Percentiles rank a stretch among this genome's conserved stretches.
These are phyloP conservation scores for Pelvicachromis taeniatus DNA, from an alignment of 2,113 vertebrate genomes.

Conservation along the genomic window DNA sequence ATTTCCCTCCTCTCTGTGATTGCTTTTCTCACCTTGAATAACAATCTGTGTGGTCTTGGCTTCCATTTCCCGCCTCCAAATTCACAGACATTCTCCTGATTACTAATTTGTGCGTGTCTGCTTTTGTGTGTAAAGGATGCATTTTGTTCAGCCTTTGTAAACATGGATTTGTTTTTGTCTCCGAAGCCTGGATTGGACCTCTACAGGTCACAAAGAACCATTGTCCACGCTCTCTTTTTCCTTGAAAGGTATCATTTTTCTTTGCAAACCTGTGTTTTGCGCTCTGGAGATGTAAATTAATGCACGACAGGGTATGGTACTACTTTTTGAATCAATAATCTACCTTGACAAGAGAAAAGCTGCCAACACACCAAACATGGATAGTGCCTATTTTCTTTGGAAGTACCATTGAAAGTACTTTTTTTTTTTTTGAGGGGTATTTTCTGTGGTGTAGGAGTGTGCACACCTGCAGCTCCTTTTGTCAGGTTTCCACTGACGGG, in stretches of 20 bases:
- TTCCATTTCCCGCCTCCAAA: conserved; percentile 2
- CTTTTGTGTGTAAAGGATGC: not conserved
- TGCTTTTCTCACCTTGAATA: conserved; percentile 42
- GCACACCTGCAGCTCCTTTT: conserved; percentile 7
- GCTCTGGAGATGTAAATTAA: not conserved
- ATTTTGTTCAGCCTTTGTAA: not conserved
- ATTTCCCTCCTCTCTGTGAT: conserved; percentile 10
- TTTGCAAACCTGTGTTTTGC: not conserved
- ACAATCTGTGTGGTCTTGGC: not conserved
- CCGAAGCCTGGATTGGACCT: not conserved
- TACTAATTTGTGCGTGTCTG: not conserved
- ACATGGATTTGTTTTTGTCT: not conserved
- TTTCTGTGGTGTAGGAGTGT: not conserved
- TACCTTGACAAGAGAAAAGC: not conserved
- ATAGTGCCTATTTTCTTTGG: not conserved
- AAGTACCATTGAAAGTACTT: not conserved
- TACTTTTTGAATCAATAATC: not conserved
- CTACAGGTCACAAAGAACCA: not conserved
- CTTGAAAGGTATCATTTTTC: not conserved
- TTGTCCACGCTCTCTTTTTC: not conserved
- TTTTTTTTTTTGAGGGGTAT: not conserved
- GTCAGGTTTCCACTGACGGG: not conserved
- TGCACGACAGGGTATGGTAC: not conserved
- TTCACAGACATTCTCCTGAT: conserved; percentile 1
- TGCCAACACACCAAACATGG: not conserved